Conservation (phyloP, 2,888 invertebrate species). For the Hemicrepidius hirtus region DNA sequence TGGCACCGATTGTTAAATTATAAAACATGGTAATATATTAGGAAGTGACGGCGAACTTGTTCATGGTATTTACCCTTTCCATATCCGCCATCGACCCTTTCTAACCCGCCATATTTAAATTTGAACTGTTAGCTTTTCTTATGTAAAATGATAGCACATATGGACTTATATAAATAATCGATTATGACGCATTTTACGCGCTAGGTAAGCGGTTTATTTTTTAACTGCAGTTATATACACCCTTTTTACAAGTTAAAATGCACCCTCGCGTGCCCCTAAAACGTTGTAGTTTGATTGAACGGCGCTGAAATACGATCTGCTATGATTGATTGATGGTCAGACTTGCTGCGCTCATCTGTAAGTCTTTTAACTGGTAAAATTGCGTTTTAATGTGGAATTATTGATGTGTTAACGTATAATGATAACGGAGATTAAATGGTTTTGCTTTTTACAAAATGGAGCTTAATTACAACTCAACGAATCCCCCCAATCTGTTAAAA, state of each 20-base stretch:
- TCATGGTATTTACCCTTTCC: constrained; percentile 43
- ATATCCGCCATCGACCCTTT: constrained; percentile 31
- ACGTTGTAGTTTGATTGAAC: constrained; percentile 57
- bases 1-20: constrained; percentile 68
- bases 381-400: constrained; percentile 52
- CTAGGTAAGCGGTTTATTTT: constrained; percentile 51
- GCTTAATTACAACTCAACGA: constrained; percentile 18
- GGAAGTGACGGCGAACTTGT: constrained; percentile 44
- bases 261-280: constrained; percentile 57
- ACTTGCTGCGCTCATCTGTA: constrained; percentile 50
- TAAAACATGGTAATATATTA: constrained; percentile 62
- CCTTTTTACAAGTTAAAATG: constrained; percentile 56
- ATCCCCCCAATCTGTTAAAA: no score
- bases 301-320: constrained; percentile 55
- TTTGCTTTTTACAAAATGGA: constrained; percentile 12
- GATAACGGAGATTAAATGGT: constrained; percentile 48
- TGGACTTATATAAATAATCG: constrained; percentile 49
- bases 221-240: constrained; percentile 56
- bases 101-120: constrained; percentile 36
- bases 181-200: constrained; percentile 54
- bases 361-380: constrained; percentile 54
- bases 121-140: constrained; percentile 37
- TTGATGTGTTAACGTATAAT: constrained; percentile 52
- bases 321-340: constrained; percentile 57
- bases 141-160: constrained; percentile 41